Evolutionary conservation across 2,888 invertebrate genomes (phyloP).

Genomic region (Caenorhabditis uteleia): DNA sequence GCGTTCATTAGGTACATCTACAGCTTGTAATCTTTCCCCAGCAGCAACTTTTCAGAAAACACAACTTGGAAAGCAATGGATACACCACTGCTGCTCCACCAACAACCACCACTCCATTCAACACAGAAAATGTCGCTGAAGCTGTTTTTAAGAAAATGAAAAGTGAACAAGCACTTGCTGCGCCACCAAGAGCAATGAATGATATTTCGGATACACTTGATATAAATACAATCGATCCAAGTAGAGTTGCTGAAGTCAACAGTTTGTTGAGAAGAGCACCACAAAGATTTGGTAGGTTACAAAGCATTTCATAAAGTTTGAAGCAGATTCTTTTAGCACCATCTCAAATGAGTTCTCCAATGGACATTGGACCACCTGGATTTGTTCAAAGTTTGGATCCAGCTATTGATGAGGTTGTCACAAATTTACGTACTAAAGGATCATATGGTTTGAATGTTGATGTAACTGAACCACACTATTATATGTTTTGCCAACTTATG

Average conservation of each 20-base stretch:
- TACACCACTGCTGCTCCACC: conserved; percentile 39
- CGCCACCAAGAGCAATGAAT: conserved; percentile 5
- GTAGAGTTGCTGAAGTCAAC: conserved; percentile 45
- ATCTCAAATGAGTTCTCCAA: no score
- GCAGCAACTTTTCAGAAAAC: conserved; percentile 11
- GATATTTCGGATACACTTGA: conserved; percentile 40
- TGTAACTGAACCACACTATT: conserved; percentile 7
- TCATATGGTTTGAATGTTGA: conserved; percentile 38
- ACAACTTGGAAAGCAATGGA: conserved; percentile 36
- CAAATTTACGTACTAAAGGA: conserved; percentile 41
- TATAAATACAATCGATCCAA: conserved; percentile 46
- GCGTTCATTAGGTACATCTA: conserved; percentile 22
- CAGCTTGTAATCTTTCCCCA: background rate
- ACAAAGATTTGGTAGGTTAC: conserved; percentile 37
- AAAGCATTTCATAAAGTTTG: background rate
- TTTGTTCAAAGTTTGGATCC: conserved; percentile 42
- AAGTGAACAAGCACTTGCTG: conserved; percentile 6
- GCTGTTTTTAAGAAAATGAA: conserved; percentile 32
- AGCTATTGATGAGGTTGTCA: conserved; percentile 46
- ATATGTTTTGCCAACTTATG: background rate
- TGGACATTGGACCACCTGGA: conserved; percentile 39
- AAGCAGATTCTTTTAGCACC: background rate
- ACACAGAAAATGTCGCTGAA: conserved; percentile 35
- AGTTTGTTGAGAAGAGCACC: conserved; percentile 47
- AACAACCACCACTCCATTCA: conserved; percentile 28